phyloP scores from a whole-genome alignment of 1,140 invertebrate species.

The Drosophila setifemur region DNA sequence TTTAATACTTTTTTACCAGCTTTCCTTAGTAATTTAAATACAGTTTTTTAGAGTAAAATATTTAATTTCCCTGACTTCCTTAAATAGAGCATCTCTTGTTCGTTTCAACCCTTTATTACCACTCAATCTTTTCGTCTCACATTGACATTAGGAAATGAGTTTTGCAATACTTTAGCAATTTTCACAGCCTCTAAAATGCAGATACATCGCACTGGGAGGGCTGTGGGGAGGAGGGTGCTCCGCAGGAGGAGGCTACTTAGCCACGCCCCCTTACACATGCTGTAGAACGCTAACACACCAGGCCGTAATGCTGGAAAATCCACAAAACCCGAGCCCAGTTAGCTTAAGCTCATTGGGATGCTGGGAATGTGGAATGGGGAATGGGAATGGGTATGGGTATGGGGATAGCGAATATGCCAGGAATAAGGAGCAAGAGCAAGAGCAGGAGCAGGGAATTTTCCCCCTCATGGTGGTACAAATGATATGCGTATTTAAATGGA shows the following conservation, averaged over 20 bases:
- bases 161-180: slow-evolving; percentile 50
- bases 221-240: background rate
- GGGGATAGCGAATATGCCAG: slow-evolving; percentile 2
- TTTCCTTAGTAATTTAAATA: background rate
- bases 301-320: slow-evolving; percentile 49
- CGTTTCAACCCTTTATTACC: slow-evolving; percentile 1
- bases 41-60: too few species aligned
- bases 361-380: background rate
- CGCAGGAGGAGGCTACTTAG: slow-evolving; percentile 6
- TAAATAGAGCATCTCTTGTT: slow-evolving; percentile 6
- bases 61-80: too few species aligned
- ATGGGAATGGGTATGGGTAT: background rate
- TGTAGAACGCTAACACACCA: slow-evolving; percentile 7
- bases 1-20: too few species aligned
- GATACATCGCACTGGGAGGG: background rate
- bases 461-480: slow-evolving; percentile 39
- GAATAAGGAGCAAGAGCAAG: background rate
- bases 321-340: slow-evolving; percentile 69
- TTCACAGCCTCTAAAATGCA: slow-evolving; percentile 44
- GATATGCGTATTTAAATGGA: slow-evolving; percentile 74
- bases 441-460: background rate
- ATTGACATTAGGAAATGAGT: slow-evolving; percentile 64
- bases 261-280: background rate
- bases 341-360: slow-evolving; percentile 39
- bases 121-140: slow-evolving; percentile 11